These are phyloP conservation scores for Cyanoderma ruficeps DNA, from an alignment of 2,113 vertebrate genomes.

Conservation along the genomic window DNA sequence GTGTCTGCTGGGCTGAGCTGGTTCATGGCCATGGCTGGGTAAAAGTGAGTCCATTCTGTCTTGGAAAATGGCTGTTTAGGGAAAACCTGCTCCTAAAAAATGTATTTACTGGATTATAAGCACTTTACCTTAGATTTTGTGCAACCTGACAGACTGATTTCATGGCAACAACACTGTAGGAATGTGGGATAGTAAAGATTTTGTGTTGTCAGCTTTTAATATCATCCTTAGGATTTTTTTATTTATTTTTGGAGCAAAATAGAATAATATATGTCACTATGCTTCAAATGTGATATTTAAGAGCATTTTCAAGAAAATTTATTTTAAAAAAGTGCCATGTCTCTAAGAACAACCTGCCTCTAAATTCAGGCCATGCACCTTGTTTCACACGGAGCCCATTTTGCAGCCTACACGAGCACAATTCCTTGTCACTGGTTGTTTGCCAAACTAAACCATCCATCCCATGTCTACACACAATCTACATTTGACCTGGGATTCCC, in stretches of 20 bases:
- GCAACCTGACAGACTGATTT: neutral
- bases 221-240: neutral
- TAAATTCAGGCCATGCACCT: neutral
- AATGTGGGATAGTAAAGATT: neutral
- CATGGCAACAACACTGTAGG: neutral
- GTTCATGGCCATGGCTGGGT: neutral
- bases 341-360: neutral
- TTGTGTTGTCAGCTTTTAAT: neutral
- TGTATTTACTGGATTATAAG: neutral
- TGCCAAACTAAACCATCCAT: neutral
- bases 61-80: neutral
- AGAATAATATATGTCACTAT: fast-evolving
- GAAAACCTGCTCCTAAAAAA: neutral
- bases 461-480: neutral
- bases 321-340: neutral
- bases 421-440: neutral
- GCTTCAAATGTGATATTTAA: neutral
- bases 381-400: neutral
- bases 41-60: neutral
- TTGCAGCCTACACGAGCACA: neutral
- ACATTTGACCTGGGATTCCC: neutral
- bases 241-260: neutral
- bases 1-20: neutral
- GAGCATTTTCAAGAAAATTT: neutral
- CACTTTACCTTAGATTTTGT: neutral